phyloP scores from a whole-genome alignment of 2,888 invertebrate species.

The Ophioninae sp. region DNA sequence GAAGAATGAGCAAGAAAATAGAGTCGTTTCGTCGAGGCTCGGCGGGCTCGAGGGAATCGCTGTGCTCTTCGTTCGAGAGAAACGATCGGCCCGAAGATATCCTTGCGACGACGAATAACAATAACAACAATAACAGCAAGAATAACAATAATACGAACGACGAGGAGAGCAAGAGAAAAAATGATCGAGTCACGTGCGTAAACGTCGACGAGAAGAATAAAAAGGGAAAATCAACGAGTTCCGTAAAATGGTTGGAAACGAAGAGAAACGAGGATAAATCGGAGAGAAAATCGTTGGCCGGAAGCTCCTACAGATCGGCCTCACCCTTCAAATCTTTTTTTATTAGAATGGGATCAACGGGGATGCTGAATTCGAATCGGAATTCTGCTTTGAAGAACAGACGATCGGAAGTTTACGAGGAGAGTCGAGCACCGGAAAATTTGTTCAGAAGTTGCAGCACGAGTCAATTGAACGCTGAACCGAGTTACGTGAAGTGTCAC shows the following conservation, averaged over 20 bases:
- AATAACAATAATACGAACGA: conserved; percentile 65
- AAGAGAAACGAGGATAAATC: conserved; percentile 66
- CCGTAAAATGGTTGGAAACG: conserved; percentile 31
- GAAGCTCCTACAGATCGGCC: conserved; percentile 83
- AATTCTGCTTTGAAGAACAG: conserved; percentile 62
- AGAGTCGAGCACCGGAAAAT: conserved; percentile 79
- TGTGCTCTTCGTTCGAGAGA: conserved; percentile 78
- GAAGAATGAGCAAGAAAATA: conserved; percentile 89
- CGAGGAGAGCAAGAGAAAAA: conserved; percentile 66
- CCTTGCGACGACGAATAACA: conserved; percentile 68
- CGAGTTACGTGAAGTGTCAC: conserved; percentile 88
- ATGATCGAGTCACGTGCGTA: conserved; percentile 64
- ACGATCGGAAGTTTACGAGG: conserved; percentile 80
- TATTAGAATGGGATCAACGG: conserved; percentile 89
- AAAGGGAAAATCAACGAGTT: not conserved
- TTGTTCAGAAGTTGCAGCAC: conserved; percentile 90
- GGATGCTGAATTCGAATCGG: conserved; percentile 86
- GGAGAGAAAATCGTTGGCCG: conserved; percentile 74
- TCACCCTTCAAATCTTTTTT: conserved; percentile 89
- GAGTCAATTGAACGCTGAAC: conserved; percentile 86
- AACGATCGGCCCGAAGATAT: conserved; percentile 70
- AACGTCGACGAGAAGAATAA: conserved; percentile 64
- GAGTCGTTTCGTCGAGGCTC: conserved; percentile 88
- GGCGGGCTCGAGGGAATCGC: conserved; percentile 84
- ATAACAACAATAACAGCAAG: conserved; percentile 66